Conservation (phyloP, 2,888 invertebrate species). For the Cephus nigrinus region DNA sequence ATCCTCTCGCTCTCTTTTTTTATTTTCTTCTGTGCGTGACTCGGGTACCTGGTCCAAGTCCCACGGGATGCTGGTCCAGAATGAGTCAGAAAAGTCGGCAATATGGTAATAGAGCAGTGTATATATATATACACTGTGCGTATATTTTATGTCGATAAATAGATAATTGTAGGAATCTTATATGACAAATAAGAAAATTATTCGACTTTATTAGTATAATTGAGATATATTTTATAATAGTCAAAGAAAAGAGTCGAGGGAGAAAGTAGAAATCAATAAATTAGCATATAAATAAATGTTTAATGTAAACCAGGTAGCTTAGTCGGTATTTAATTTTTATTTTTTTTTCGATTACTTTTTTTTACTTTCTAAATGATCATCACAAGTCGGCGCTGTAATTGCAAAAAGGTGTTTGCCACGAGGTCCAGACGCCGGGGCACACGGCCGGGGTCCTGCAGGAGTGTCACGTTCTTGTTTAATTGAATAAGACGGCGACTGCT, state of each 20-base stretch:
- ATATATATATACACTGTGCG: neutral
- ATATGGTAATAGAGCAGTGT: neutral
- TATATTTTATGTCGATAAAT: too few species aligned
- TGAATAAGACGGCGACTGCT: slow-evolving; percentile 48
- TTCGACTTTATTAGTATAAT: neutral
- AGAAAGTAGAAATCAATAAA: neutral
- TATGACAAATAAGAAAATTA: neutral
- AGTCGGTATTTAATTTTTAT: neutral
- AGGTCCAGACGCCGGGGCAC: slow-evolving; percentile 34
- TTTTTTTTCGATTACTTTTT: neutral
- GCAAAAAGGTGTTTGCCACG: slow-evolving; percentile 36
- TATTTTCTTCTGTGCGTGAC: neutral
- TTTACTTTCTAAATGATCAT: neutral
- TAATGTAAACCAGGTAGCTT: neutral
- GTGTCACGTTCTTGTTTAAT: slow-evolving; percentile 49
- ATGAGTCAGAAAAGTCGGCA: neutral
- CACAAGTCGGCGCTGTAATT: slow-evolving; percentile 24
- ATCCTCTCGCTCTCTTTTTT: slow-evolving; percentile 6
- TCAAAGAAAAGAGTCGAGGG: too few species aligned
- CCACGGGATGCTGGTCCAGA: neutral
- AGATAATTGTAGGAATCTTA: neutral
- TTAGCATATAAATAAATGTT: neutral
- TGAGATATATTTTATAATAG: too few species aligned
- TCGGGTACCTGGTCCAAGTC: neutral
- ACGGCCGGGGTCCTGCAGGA: slow-evolving; percentile 19